Percentiles rank a stretch among this genome's conserved stretches.
Evolutionary conservation across 2,888 invertebrate genomes (phyloP).

Genomic region (Pollenia labialis): DNA sequence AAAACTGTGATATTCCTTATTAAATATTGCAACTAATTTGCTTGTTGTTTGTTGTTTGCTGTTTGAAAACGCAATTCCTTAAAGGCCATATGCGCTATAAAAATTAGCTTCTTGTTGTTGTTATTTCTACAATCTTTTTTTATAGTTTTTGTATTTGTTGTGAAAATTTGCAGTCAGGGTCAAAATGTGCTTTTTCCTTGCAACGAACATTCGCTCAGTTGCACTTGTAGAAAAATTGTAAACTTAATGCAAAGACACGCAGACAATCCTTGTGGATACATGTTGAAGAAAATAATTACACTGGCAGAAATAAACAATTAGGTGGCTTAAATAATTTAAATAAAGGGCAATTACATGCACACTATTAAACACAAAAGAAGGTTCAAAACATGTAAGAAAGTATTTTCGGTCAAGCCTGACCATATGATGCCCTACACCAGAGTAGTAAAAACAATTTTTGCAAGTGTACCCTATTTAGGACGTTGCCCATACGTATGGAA

Average conservation of each 20-base stretch:
- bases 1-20: conserved; percentile 37
- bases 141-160: conserved; percentile 24
- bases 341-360: neutral
- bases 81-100: conserved; percentile 66
- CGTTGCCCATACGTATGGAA: too few species aligned
- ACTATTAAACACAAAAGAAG: too few species aligned
- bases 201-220: conserved; percentile 16
- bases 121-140: conserved; percentile 34
- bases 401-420: neutral
- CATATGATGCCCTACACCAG: too few species aligned
- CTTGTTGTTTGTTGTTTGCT: conserved; percentile 41
- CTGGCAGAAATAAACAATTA: conserved; percentile 29
- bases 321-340: conserved; percentile 11
- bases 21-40: conserved; percentile 14
- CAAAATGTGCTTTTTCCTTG: conserved; percentile 34
- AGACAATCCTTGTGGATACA: neutral
- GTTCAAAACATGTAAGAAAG: neutral
- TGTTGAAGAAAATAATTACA: neutral
- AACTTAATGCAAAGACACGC: conserved; percentile 19
- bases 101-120: conserved; percentile 28
- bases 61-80: conserved; percentile 60
- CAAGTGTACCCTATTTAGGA: too few species aligned
- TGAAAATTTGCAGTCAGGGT: conserved; percentile 51
- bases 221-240: neutral
- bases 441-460: too few species aligned